Evolutionary conservation across 2,797 vertebrate genomes (phyloP).

Genomic region (Toxotes lorentzi): DNA sequence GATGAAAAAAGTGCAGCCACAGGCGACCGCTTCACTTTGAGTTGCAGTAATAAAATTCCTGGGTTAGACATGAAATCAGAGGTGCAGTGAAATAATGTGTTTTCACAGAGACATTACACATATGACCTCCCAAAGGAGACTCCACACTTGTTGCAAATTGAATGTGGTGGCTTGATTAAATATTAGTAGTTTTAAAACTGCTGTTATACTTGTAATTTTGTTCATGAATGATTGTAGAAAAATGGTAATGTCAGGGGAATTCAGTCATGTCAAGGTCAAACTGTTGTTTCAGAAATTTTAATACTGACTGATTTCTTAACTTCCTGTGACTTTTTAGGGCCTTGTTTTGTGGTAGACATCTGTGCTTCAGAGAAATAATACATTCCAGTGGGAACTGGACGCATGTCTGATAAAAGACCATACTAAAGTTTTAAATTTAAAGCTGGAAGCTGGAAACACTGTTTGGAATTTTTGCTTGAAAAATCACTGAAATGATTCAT

Average conservation of each 20-base stretch:
- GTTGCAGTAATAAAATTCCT: background rate
- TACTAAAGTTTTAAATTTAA: background rate
- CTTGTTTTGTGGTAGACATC: background rate
- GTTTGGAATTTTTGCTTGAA: too few species aligned
- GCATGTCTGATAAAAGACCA: background rate
- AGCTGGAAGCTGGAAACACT: too few species aligned
- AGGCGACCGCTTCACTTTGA: background rate
- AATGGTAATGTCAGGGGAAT: background rate
- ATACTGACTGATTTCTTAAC: conserved; percentile 5
- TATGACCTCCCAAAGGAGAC: conserved; percentile 14
- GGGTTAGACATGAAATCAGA: conserved; percentile 9
- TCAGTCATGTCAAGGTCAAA: conserved; percentile 8
- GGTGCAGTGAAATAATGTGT: background rate
- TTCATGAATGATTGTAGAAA: background rate
- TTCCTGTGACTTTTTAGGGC: background rate
- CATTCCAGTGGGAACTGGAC: background rate
- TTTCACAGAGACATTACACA: background rate
- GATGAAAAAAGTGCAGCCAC: background rate
- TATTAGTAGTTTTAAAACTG: background rate
- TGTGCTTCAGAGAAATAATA: conserved; percentile 17
- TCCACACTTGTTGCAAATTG: background rate
- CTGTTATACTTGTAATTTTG: background rate
- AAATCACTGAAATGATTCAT: too few species aligned
- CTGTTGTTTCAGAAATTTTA: background rate
- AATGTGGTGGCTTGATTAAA: conserved; percentile 18